Percentiles rank a stretch among this genome's conserved stretches.
Evolutionary conservation across 2,113 vertebrate genomes (phyloP).

Genomic region (Eptesicus fuscus): DNA sequence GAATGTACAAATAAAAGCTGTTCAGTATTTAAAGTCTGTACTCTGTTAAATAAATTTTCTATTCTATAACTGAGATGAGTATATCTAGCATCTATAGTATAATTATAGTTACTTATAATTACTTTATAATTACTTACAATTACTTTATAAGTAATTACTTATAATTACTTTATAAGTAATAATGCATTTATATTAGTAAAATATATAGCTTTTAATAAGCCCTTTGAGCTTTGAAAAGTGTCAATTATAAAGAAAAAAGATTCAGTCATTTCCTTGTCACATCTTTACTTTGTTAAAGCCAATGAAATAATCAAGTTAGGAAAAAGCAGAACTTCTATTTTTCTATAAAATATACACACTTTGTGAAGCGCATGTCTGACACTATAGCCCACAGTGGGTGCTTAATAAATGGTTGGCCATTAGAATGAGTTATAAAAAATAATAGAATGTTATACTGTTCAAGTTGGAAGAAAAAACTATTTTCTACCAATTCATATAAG

Average conservation of each 20-base stretch:
- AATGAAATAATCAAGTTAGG: neutral
- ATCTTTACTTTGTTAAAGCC: constrained; percentile 40
- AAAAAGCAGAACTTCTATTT: neutral
- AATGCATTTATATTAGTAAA: constrained; percentile 20
- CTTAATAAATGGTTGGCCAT: neutral
- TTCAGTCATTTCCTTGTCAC: neutral
- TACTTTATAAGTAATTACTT: constrained; percentile 3
- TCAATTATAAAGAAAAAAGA: constrained; percentile 9
- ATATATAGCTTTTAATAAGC: neutral
- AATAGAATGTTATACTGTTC: neutral
- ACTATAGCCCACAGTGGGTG: neutral
- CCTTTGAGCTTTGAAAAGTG: neutral
- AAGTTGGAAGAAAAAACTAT: neutral
- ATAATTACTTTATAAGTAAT: neutral
- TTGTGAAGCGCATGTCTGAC: neutral
- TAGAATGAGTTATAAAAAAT: constrained; percentile 6
- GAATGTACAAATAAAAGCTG: neutral
- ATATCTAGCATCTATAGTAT: neutral
- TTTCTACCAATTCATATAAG: neutral
- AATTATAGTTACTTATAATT: too few relatives aligned
- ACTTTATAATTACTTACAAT: too few relatives aligned
- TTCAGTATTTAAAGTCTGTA: constrained; percentile 7
- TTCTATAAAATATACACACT: neutral
- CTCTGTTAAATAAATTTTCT: neutral
- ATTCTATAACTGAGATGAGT: neutral